phyloP scores from a whole-genome alignment of 2,888 invertebrate species.

The Barypeithes pellucidus region DNA sequence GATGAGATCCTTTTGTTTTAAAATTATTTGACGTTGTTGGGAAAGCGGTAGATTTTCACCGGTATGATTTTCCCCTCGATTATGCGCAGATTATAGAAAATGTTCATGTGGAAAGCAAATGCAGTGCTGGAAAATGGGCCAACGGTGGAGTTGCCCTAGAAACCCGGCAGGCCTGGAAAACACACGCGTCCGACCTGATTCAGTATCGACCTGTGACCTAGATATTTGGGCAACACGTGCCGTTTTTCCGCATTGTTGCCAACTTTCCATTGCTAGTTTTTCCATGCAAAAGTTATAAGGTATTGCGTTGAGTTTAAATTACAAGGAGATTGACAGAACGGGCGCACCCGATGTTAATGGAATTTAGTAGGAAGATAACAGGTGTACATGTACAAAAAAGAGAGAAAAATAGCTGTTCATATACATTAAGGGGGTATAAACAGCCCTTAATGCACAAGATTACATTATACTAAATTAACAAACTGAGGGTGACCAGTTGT shows the following conservation, averaged over 20 bases:
- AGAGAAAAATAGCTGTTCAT: too few species aligned
- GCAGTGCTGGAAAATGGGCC: constrained; percentile 56
- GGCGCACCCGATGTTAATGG: too few species aligned
- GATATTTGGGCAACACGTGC: constrained; percentile 65
- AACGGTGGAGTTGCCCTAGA: constrained; percentile 60
- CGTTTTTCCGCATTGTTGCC: constrained; percentile 47
- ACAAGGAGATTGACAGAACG: neutral
- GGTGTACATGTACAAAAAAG: too few species aligned
- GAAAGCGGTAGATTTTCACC: constrained; percentile 30
- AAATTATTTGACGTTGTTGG: neutral
- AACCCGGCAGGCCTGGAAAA: constrained; percentile 59
- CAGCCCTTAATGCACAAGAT: too few species aligned
- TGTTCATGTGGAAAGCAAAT: constrained; percentile 31
- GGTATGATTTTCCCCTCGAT: constrained; percentile 16
- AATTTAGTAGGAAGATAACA: too few species aligned
- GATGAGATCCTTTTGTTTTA: neutral
- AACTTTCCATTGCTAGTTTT: constrained; percentile 9
- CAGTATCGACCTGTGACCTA: constrained; percentile 66
- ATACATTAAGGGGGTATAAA: too few species aligned
- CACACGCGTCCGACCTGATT: constrained; percentile 65
- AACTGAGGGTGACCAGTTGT: too few species aligned
- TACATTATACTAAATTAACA: too few species aligned
- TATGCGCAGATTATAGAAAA: constrained; percentile 44
- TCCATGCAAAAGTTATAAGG: neutral
- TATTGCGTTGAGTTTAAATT: neutral